Conservation (phyloP, 2,113 vertebrate genomes). For the Mirounga angustirostris region DNA sequence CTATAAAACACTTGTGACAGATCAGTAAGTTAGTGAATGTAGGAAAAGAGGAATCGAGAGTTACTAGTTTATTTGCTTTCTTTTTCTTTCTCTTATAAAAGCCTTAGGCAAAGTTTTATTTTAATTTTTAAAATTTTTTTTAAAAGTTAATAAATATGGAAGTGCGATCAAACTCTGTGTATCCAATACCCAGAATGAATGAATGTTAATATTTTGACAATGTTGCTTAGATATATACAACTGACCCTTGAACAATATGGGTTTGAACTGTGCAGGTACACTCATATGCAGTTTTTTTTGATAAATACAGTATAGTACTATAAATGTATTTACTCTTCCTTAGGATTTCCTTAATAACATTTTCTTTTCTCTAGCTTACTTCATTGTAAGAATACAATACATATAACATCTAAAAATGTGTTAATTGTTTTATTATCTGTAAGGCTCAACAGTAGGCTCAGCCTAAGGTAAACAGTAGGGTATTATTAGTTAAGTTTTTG, state of each 20-base stretch:
- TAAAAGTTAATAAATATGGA: neutral
- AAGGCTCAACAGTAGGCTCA: neutral
- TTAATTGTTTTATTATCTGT: neutral
- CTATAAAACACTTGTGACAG: neutral
- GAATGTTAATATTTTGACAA: neutral
- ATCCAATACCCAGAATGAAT: neutral
- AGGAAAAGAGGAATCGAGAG: neutral
- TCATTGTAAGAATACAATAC: neutral
- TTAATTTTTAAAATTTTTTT: neutral
- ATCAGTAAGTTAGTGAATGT: neutral
- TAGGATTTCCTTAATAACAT: neutral
- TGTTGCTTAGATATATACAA: neutral
- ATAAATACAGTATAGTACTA: neutral
- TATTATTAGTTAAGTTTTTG: neutral
- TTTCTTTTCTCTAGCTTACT: neutral
- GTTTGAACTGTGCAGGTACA: neutral
- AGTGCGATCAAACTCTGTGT: neutral
- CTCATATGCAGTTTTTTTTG: neutral
- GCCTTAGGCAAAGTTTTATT: neutral
- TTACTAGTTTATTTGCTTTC: neutral
- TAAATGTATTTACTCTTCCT: neutral
- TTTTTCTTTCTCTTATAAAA: constrained; percentile 2
- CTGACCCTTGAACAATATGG: neutral
- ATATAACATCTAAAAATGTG: neutral
- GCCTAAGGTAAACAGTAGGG: neutral